Conservation (phyloP, 2,888 invertebrate genomes). For the Icerya purchasi region DNA sequence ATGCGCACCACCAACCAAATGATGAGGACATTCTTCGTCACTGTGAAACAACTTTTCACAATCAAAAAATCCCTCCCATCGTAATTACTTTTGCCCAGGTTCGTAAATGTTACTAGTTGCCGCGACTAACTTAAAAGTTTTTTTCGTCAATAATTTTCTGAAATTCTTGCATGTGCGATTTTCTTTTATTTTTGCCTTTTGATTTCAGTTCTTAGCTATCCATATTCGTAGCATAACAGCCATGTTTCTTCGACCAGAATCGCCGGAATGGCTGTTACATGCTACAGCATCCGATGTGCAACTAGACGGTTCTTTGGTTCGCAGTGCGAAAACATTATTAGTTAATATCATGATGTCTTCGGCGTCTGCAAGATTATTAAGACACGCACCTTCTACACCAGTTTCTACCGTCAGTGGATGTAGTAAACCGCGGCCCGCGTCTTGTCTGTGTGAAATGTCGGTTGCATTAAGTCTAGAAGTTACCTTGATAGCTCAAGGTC, state of each 20-base stretch:
- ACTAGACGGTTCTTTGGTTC: constrained; percentile 45
- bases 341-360: constrained; percentile 46
- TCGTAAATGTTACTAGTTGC: too few relatives aligned
- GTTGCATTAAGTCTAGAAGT: constrained; percentile 55
- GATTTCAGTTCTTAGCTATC: constrained; percentile 56
- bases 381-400: constrained; percentile 27
- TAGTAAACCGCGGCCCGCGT: constrained; percentile 23
- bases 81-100: constrained; percentile 68
- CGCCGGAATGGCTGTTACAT: constrained; percentile 45
- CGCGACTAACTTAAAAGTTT: too few relatives aligned
- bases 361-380: constrained; percentile 37
- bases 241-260: constrained; percentile 37
- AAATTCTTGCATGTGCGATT: too few relatives aligned
- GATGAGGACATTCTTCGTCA: constrained; percentile 24
- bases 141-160: too few relatives aligned
- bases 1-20: constrained; percentile 23
- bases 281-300: constrained; percentile 46
- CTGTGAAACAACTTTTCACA: constrained; percentile 18
- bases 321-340: constrained; percentile 42
- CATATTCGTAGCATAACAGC: constrained; percentile 52
- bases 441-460: constrained; percentile 46
- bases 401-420: constrained; percentile 1
- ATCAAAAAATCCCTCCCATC: constrained; percentile 50
- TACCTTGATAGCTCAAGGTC: constrained; percentile 55
- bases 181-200: constrained; percentile 11